Evolutionary conservation across 2,888 invertebrate species (phyloP), one percentile per base, ranked within the genome.

Genomic region (Alcis repandata): DNA sequence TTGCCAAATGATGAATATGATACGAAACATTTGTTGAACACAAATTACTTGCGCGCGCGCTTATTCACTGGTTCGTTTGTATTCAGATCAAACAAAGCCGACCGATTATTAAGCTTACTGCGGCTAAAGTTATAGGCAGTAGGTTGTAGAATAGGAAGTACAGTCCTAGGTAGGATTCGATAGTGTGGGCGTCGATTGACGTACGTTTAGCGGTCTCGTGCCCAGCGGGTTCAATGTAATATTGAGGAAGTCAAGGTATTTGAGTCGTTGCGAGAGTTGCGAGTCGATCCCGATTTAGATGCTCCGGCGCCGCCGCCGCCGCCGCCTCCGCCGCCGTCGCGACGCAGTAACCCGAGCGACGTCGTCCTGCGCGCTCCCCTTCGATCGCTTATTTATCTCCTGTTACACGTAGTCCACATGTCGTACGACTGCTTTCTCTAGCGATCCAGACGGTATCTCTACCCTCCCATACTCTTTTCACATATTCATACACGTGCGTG

Each of bases 191-290:
- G 92, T 87, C 86, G 84, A 89, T 89, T 91, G 91, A 92, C 91
- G 92, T 91, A 85, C 84, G 87, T 87, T 90, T 88, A 83, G 89
- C 88, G 86, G 87, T 89, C 88, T 91, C 83, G 85, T 88, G 88
- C 78, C 85, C 84, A 77, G 82, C 80, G 93, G 91, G 93, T 93
- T 93, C 93, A 92, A 92, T 92, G 93, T 93, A 92, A 92, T 93
- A 92, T 93, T 92, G 92, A 93, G 93, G 93, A 93, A 93, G 92
- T 92, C 92, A 92, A 92, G 92, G 93, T 93, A 93, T 93, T 92
- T 92, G 91, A 92, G 91, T 89, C 90, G 92, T 87, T 83, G 89
- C 87, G 92, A 90, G 92, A 91, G 86, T 91, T 86, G 90, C 86
- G 88, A 91, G 90, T 88, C 90, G 90, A 88, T 93, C 93, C 93